Evolutionary conservation across 2,888 invertebrate genomes (phyloP).

Genomic region (Drosophila prolongata): DNA sequence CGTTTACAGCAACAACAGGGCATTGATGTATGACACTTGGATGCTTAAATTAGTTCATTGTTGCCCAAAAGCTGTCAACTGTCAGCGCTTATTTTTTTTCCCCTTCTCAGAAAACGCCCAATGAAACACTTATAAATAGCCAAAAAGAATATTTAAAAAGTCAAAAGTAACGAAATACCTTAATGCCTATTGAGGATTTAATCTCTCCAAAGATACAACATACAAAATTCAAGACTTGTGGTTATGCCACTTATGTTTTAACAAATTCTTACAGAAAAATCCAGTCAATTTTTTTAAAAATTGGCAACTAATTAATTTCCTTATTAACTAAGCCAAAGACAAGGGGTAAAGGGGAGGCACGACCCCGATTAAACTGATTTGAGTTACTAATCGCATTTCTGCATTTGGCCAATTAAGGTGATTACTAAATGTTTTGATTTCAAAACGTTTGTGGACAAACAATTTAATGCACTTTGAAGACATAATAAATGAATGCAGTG

Average conservation of each 20-base stretch:
- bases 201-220: conserved; percentile 5
- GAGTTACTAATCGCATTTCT: conserved; percentile 57
- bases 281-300: background rate
- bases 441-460: background rate
- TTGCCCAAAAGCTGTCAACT: conserved; percentile 74
- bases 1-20: conserved; percentile 23
- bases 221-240: conserved; percentile 5
- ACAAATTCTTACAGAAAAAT: background rate
- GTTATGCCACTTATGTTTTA: background rate
- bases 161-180: conserved; percentile 5
- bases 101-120: conserved; percentile 16
- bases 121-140: conserved; percentile 29
- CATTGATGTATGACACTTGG: conserved; percentile 65
- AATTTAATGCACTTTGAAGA: conserved; percentile 3
- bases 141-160: conserved; percentile 12
- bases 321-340: conserved; percentile 5
- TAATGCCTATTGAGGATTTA: conserved; percentile 28
- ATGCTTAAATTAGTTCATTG: conserved; percentile 75
- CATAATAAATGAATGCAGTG: conserved; percentile 4
- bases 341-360: too few species aligned
- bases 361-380: conserved; percentile 42
- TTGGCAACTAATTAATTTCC: background rate
- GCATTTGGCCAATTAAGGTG: conserved; percentile 66
- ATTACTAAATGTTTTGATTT: conserved; percentile 45
- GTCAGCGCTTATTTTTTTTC: conserved; percentile 45